phyloP scores from a whole-genome alignment of 2,888 invertebrate species.

The Tethea ocularis region DNA sequence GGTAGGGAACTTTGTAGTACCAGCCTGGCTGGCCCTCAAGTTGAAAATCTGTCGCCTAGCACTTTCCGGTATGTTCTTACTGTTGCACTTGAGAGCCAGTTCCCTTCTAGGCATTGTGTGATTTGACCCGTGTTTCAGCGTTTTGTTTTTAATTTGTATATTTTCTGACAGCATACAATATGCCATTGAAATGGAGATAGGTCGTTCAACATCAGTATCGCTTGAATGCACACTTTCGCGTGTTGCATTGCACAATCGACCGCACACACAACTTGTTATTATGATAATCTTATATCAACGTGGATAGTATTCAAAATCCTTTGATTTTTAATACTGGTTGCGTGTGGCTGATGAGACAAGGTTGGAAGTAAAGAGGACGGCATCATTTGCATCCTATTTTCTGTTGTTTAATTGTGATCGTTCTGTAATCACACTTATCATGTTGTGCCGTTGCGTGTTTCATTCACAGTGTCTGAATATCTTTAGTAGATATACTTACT shows the following conservation, averaged over 20 bases:
- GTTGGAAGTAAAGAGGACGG: slow-evolving; percentile 53
- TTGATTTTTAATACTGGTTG: slow-evolving; percentile 20
- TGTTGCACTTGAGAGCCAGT: no score
- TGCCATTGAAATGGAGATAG: slow-evolving; percentile 55
- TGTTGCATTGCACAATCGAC: slow-evolving; percentile 55
- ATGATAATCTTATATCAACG: slow-evolving; percentile 18
- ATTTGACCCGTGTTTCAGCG: not conserved
- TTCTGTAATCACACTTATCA: not conserved
- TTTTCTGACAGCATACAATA: slow-evolving; percentile 22
- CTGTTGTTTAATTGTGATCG: slow-evolving; percentile 12
- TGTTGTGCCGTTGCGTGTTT: not conserved
- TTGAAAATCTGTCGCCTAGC: no score
- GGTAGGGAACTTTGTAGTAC: no score
- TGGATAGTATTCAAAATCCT: slow-evolving; percentile 13
- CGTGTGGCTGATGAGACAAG: slow-evolving; percentile 41
- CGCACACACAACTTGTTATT: slow-evolving; percentile 19
- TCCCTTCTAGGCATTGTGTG: no score
- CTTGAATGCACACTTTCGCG: slow-evolving; percentile 66
- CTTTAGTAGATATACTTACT: not conserved
- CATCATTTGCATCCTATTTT: slow-evolving; percentile 34
- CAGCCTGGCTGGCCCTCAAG: no score
- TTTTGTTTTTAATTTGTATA: not conserved
- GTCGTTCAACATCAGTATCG: slow-evolving; percentile 43
- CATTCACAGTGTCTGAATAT: not conserved
- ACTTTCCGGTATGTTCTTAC: no score